Evolutionary conservation across 2,797 vertebrate species (phyloP).

Genomic region (Pristis pectinata): DNA sequence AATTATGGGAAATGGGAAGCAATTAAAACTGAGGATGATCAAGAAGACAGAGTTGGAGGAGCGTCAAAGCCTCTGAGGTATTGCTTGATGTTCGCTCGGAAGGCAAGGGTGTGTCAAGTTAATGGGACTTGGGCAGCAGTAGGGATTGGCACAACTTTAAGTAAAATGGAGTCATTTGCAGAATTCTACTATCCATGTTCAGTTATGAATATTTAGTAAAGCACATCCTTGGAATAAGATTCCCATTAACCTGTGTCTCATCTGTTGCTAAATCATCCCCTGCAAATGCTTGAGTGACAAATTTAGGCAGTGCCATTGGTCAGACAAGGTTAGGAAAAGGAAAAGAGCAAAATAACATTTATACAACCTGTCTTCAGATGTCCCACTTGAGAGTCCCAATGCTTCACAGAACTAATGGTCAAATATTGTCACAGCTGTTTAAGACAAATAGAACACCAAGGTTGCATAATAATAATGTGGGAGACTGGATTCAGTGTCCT

Average conservation of each 20-base stretch:
- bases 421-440: neutral
- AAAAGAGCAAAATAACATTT: neutral
- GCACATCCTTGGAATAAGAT: neutral
- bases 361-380: neutral
- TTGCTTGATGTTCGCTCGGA: no score
- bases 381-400: no score
- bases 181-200: neutral
- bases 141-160: no score
- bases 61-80: no score
- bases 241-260: neutral
- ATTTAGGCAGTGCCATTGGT: neutral
- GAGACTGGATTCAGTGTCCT: neutral
- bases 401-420: neutral
- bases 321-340: neutral
- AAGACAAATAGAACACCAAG: neutral
- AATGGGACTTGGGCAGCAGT: no score
- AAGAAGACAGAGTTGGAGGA: no score
- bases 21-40: no score
- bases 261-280: neutral
- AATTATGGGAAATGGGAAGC: no score
- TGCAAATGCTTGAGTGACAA: neutral
- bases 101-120: no score
- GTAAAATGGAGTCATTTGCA: neutral
- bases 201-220: neutral
- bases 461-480: neutral